Evolutionary conservation across 1,140 invertebrate genomes (phyloP).

Genomic region (Cephus cinctus): DNA sequence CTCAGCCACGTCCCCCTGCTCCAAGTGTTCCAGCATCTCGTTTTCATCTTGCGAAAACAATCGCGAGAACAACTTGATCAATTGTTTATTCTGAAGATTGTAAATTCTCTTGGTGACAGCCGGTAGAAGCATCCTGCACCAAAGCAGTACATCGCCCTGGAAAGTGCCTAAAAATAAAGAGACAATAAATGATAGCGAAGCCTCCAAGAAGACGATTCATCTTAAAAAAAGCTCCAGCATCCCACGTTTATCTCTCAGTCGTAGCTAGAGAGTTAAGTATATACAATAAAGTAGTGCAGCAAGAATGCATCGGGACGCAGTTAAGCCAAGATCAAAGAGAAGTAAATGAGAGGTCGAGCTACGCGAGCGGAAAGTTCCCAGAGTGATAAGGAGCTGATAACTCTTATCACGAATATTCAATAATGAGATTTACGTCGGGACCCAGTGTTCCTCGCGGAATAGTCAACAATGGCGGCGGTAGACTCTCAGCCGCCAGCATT

Average conservation of each 20-base stretch:
- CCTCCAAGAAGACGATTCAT: too few species aligned
- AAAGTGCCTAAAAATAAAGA: slow-evolving; percentile 66
- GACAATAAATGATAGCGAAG: too few species aligned
- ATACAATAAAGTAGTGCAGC: not conserved
- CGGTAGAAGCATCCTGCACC: slow-evolving; percentile 84
- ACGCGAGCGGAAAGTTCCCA: slow-evolving; percentile 35
- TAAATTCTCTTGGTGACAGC: slow-evolving; percentile 81
- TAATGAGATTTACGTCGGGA: slow-evolving; percentile 5
- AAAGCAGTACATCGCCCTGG: slow-evolving; percentile 75
- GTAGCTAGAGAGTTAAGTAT: too few species aligned
- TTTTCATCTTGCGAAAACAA: slow-evolving; percentile 73
- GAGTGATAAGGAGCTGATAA: slow-evolving; percentile 22
- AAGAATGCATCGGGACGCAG: not conserved
- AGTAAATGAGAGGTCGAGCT: slow-evolving; percentile 16
- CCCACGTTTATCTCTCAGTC: too few species aligned
- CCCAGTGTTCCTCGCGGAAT: not conserved
- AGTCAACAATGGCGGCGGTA: slow-evolving; percentile 9
- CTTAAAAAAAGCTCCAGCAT: too few species aligned
- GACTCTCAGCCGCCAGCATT: slow-evolving; percentile 22
- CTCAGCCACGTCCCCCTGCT: slow-evolving; percentile 87
- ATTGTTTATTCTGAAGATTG: slow-evolving; percentile 89
- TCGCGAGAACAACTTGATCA: slow-evolving; percentile 84
- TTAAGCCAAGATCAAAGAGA: too few species aligned
- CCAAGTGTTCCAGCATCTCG: slow-evolving; percentile 82
- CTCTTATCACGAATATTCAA: slow-evolving; percentile 18